Base-by-base conservation (phyloP, 2,888 invertebrate genomes). In the Dicycla oo region DNA sequence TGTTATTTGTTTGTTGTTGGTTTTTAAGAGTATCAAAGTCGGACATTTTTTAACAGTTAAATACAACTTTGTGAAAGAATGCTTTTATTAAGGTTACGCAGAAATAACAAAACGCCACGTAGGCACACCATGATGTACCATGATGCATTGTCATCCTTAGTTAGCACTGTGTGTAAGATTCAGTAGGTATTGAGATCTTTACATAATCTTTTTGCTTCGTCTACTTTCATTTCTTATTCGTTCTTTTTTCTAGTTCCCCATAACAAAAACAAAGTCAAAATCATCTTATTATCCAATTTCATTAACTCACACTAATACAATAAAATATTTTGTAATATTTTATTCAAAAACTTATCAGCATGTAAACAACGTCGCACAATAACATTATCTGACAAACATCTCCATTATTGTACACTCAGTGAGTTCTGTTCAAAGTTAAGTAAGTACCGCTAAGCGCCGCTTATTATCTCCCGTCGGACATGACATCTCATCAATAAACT, bases 401-500 rank as follows among this genome's bases (percentile, higher is more conserved):
- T 73, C 11, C 40, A 26, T 71, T 23, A 60, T 51, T 60, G 1
- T 69, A 30, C 70, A 65, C 63, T 73, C 49, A 71, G 18, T 61
- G 26, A 83, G 68, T 75, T 71, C 47, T 65, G 18, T n/a, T 34
- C 57, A 45, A 57, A 79, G 75, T 80, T 67, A 67, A 18, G 18
- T 64, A 65, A 84, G 85, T 53, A 58, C 15, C 66, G 64, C 73
- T 80, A 60, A 75, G 74, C 62, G 62, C 57, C 62, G 57, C 66
- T 83, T 66, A 73, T 82, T 75, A 69, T 70, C 65, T 58, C 54
- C 60, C 67, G 60, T 66, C 30, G 23, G 69, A 81, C 71, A 80
- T 73, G 75, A 73, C 57, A 58, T 70, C 45, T 76, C 77, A 57
- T 80, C 83, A 80, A 82, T 84, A 80, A 78, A 69, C 58, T 75